Evolutionary conservation across 1,140 invertebrate species (phyloP).

Genomic region (Lasioglossum albipes): DNA sequence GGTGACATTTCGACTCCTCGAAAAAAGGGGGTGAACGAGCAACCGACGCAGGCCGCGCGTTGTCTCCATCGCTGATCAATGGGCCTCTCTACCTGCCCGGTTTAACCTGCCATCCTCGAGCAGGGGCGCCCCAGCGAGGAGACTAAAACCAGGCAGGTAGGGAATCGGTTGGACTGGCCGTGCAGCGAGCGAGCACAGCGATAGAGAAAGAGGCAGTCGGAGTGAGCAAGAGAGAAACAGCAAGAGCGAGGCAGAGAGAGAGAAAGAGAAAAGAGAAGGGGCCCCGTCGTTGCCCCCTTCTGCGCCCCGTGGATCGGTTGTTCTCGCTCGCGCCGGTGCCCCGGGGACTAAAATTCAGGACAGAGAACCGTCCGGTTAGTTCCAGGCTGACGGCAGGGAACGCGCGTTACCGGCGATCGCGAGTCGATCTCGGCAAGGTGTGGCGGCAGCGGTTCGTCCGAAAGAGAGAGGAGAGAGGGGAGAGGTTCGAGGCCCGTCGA

Average conservation of each 20-base stretch:
- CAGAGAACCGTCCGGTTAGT: slow-evolving; percentile 68
- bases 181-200: not conserved
- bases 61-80: slow-evolving; percentile 44
- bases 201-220: slow-evolving; percentile 12
- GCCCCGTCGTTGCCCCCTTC: not conserved
- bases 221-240: not conserved
- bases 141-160: slow-evolving; percentile 47
- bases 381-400: slow-evolving; percentile 39
- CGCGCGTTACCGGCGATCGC: slow-evolving; percentile 52
- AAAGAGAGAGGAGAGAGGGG: slow-evolving; percentile 39
- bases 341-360: slow-evolving; percentile 70
- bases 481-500: slow-evolving; percentile 49
- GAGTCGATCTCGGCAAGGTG: slow-evolving; percentile 57
- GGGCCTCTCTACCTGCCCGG: slow-evolving; percentile 35
- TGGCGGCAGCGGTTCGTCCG: slow-evolving; percentile 44
- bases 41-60: slow-evolving; percentile 19
- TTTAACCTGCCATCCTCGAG: slow-evolving; percentile 37
- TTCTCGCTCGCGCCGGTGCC: slow-evolving; percentile 2
- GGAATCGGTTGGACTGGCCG: not conserved
- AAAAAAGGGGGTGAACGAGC: slow-evolving; percentile 11
- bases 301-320: not conserved
- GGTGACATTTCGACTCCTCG: slow-evolving; percentile 5
- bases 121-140: slow-evolving; percentile 29
- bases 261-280: slow-evolving; percentile 19
- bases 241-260: not conserved